phyloP scores from a whole-genome alignment of 2,113 vertebrate genomes.

The Cyprinodon variegatus region DNA sequence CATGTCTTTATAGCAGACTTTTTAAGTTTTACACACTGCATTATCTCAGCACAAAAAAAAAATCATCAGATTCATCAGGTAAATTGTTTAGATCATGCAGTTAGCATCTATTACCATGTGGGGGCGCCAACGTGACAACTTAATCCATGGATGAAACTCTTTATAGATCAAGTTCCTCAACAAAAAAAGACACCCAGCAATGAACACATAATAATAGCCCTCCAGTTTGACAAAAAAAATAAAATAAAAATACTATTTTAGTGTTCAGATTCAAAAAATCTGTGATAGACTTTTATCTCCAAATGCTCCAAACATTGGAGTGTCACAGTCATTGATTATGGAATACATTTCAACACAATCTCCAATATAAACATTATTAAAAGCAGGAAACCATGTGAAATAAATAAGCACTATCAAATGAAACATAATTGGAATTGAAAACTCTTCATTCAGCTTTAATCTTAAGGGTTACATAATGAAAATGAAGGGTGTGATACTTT shows the following conservation, averaged over 20 bases:
- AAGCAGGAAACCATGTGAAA: too few species aligned
- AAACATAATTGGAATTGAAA: neutral
- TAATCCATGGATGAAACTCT: neutral
- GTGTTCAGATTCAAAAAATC: neutral
- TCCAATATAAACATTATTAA: neutral
- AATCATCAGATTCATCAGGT: neutral
- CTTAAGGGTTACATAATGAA: neutral
- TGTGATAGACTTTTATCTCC: neutral
- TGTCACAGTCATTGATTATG: neutral
- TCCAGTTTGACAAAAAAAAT: neutral
- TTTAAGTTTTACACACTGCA: neutral
- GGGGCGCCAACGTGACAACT: conserved; percentile 9
- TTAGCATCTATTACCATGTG: conserved; percentile 22
- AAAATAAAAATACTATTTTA: neutral
- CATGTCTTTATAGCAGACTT: too few species aligned
- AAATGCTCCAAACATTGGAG: neutral
- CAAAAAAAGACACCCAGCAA: neutral
- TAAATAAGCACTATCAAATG: neutral
- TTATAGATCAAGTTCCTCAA: neutral
- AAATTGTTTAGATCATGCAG: neutral
- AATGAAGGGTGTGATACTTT: neutral
- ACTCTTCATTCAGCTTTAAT: neutral
- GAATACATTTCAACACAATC: neutral
- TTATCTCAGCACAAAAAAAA: too few species aligned
- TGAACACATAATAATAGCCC: neutral